These are phyloP conservation scores for Acipenser transmontanus DNA, from an alignment of 2,797 vertebrate species.

Conservation along the genomic window DNA sequence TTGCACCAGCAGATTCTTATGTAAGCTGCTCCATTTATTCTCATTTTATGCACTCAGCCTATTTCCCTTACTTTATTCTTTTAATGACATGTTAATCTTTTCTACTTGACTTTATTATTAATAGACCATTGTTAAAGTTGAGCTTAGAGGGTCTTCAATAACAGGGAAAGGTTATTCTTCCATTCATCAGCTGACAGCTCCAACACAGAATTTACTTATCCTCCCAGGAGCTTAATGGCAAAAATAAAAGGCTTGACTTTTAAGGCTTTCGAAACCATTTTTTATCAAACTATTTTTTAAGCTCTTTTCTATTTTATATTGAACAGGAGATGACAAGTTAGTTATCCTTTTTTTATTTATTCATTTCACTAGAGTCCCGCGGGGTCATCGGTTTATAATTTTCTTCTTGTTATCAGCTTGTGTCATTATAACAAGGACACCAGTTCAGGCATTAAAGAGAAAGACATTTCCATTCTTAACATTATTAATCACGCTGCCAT, in stretches of 20 bases:
- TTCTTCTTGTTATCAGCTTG: conserved; percentile 29
- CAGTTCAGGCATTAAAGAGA: conserved; percentile 7
- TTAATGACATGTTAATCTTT: conserved; percentile 1
- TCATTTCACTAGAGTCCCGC: conserved; percentile 15
- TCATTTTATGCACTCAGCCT: too few species aligned
- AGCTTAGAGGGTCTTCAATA: conserved; percentile 15
- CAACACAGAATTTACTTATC: conserved; percentile 31
- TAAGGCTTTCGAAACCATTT: conserved; percentile 31
- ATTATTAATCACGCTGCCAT: conserved; percentile 3
- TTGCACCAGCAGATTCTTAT: too few species aligned
- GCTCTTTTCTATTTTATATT: conserved; percentile 11
- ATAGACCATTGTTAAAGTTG: conserved; percentile 19
- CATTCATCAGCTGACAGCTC: conserved; percentile 33
- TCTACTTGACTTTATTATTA: conserved; percentile 25
- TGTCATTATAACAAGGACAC: conserved; percentile 22
- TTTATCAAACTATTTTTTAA: conserved; percentile 12
- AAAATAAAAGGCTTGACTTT: conserved; percentile 31
- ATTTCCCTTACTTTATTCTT: too few species aligned
- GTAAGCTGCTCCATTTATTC: too few species aligned
- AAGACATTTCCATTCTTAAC: conserved; percentile 6
- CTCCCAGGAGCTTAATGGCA: conserved; percentile 22
- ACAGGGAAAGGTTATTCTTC: conserved; percentile 19
- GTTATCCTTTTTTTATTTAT: conserved; percentile 16
- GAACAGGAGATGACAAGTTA: conserved; percentile 10
- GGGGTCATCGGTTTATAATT: conserved; percentile 25